Conservation (phyloP, 2,113 vertebrate genomes). For the Opisthocomus hoazin region DNA sequence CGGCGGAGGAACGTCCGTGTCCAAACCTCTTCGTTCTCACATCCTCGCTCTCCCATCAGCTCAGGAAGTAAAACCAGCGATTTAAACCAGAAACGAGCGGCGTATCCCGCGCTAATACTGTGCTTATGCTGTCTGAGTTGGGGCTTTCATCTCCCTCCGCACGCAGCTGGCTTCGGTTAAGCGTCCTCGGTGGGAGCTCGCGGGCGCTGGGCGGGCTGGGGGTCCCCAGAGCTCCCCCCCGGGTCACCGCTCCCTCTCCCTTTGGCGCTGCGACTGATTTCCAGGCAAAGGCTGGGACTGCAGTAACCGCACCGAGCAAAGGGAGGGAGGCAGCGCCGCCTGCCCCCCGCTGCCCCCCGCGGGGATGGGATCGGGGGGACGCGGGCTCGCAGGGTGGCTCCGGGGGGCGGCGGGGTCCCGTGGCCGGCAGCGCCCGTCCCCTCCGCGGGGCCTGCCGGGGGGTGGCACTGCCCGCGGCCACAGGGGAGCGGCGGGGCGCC, state of each 20-base stretch:
- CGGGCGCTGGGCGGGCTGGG: constrained; percentile 8
- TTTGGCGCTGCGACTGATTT: not conserved
- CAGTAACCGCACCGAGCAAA: not conserved
- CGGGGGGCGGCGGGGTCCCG: not conserved
- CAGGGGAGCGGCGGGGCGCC: too few species aligned
- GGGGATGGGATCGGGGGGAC: not conserved
- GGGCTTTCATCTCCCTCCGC: constrained; percentile 75
- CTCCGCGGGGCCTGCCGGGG: constrained; percentile 34
- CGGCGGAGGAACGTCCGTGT: constrained; percentile 50
- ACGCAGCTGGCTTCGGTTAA: constrained; percentile 84
- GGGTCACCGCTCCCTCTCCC: not conserved
- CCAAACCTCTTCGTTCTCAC: constrained; percentile 61
- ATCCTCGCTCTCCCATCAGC: constrained; percentile 60
- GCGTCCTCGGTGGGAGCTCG: constrained; percentile 68
- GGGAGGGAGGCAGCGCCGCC: not conserved
- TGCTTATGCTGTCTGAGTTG: constrained; percentile 78
- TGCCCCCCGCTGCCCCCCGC: too few species aligned
- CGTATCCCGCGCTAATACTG: constrained; percentile 74
- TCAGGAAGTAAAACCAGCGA: constrained; percentile 62
- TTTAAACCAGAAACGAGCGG: constrained; percentile 70
- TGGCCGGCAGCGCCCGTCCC: not conserved
- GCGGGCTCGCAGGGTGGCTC: not conserved
- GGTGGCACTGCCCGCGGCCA: constrained; percentile 68
- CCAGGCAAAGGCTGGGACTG: not conserved
- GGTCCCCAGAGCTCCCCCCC: not conserved